Evolutionary conservation across 2,888 invertebrate species (phyloP), one percentile per base, ranked within the genome.

Genomic region (Eristalinus aeneus): DNA sequence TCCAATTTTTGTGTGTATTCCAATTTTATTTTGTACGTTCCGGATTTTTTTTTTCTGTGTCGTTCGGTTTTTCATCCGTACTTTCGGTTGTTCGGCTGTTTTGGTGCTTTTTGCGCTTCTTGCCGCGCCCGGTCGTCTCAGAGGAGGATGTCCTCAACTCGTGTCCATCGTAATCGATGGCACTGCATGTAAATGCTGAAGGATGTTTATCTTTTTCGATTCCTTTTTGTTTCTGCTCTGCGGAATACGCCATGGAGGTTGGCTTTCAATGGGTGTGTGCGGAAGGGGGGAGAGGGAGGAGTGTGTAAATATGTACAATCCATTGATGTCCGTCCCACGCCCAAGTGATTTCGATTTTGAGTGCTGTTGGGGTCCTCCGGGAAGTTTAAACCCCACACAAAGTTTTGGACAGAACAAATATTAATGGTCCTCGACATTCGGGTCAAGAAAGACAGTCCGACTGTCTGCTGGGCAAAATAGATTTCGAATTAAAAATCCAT

Each of bases 121-220:
- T 67, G 46, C 56, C 22, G 11, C 23, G 64, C 34, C 67, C 68
- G 39, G 36, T 56, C 56, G 20, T 56, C 20, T 39, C 46, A 46
- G 46, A 46, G 46, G 53, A 46, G 63, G 65, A 64, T 65, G 65
- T 78, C 72, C 63, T 75, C 71, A 75, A 54, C 63, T 74, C 58
- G 36, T 77, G 67, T 69, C 73, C 63, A 32, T 65, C 68, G 72
- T 80, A 80, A 85, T 80, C 85, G 76, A 80, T 85, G 76, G 76
- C 76, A 80, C 76, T 73, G 80, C 80, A 85, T 85, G 85, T 85
- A 80, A 80, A 73, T 85, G 68, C 54, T 64, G 68, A 68, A 76
- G 75, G 75, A 84, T 78, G 69, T 65, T 69, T 20, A 9, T 71
- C 46, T 72, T 72, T 72, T 58, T 46, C 60, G 27, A 9, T n/a